phyloP scores from a whole-genome alignment of 2,888 invertebrate species.

The Lochmaea capreae region DNA sequence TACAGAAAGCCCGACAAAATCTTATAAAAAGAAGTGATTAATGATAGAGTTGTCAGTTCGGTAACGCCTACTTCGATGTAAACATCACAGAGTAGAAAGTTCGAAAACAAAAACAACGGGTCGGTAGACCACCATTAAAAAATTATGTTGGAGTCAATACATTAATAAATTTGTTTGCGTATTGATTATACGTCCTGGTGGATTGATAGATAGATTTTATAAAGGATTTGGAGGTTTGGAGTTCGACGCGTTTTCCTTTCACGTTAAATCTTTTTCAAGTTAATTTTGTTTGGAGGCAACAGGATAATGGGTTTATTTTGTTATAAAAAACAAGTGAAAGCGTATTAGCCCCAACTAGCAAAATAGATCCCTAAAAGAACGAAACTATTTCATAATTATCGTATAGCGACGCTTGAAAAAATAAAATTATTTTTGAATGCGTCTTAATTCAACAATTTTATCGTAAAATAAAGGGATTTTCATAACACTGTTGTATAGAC shows the following conservation, averaged over 20 bases:
- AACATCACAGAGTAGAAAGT: constrained; percentile 27
- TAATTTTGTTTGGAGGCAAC: constrained; percentile 12
- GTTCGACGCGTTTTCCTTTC: constrained; percentile 8
- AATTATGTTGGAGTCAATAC: constrained; percentile 38
- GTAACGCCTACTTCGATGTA: constrained; percentile 27
- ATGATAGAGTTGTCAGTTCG: constrained; percentile 24
- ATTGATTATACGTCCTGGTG: constrained; percentile 36
- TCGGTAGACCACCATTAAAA: constrained; percentile 27
- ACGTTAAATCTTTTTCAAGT: constrained; percentile 20
- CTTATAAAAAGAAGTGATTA: constrained; percentile 18
- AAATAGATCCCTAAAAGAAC: too few relatives aligned
- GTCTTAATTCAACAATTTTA: too few relatives aligned
- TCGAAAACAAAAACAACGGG: constrained; percentile 32
- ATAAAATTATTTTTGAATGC: too few relatives aligned
- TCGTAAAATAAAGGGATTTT: too few relatives aligned
- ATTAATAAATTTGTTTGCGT: constrained; percentile 36
- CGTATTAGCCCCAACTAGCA: too few relatives aligned
- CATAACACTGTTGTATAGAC: too few relatives aligned
- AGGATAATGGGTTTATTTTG: constrained; percentile 3
- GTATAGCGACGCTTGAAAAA: too few relatives aligned
- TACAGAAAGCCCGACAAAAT: neutral
- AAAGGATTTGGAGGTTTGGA: constrained; percentile 27
- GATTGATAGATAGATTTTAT: constrained; percentile 39
- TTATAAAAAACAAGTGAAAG: neutral
- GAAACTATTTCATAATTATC: too few relatives aligned